Percentiles rank a stretch among this genome's conserved stretches.
phyloP scores from a whole-genome alignment of 2,888 invertebrate species.

The Trissonchulus sp. region DNA sequence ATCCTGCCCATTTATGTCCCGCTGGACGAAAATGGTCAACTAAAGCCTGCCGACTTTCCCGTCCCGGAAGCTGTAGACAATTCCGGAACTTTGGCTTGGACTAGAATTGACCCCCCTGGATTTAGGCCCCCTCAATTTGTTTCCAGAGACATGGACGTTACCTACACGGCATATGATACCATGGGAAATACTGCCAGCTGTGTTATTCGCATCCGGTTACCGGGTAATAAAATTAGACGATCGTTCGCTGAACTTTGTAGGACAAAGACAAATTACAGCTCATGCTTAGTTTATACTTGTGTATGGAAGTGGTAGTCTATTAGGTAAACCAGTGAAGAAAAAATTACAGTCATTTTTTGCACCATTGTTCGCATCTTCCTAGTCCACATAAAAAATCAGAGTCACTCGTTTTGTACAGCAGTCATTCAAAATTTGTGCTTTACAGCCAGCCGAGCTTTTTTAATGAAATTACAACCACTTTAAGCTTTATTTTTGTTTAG shows the following conservation, averaged over 20 bases:
- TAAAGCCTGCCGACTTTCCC: slow-evolving; percentile 81
- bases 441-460: slow-evolving; percentile 91
- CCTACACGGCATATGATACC: slow-evolving; percentile 92
- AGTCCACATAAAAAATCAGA: no score
- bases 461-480: slow-evolving; percentile 64
- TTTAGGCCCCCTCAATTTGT: slow-evolving; percentile 58
- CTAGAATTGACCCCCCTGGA: slow-evolving; percentile 83
- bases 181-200: slow-evolving; percentile 96
- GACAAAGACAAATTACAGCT: no score
- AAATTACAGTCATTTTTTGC: no score
- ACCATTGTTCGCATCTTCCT: no score
- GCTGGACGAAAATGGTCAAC: slow-evolving; percentile 73
- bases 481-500: slow-evolving; percentile 33
- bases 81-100: slow-evolving; percentile 76
- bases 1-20: slow-evolving; percentile 82
- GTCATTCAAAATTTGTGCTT: no score
- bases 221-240: slow-evolving; percentile 55
- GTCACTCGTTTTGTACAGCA: no score
- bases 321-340: no score
- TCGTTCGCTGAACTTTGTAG: no score
- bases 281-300: no score
- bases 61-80: slow-evolving; percentile 91
- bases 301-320: no score
- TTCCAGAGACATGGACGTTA: slow-evolving; percentile 70
- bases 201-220: slow-evolving; percentile 74